Evolutionary conservation across 2,113 vertebrate genomes (phyloP), one percentile per base, ranked within the genome.

Genomic region (Psephotus haematonotus): DNA sequence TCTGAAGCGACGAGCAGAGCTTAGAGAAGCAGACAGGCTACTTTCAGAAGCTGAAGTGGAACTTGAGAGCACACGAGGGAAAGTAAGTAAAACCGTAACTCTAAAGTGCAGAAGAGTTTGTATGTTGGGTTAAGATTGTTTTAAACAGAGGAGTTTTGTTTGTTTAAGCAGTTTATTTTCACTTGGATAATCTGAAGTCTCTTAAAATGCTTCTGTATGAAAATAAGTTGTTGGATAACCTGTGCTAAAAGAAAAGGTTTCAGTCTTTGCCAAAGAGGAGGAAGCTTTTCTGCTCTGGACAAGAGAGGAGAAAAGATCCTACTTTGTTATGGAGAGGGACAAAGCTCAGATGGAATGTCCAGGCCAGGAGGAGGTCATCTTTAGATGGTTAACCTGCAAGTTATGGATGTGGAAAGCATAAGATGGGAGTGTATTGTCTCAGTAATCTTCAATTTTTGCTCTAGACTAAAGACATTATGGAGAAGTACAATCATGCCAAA

Each of bases 21-120:
- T 99, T 12, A 96, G 99, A 43, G 98, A 99, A 79, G 98, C 99
- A 0, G 98, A 99, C 81, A 90, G 97, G 33, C 98, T 98, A 25
- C 98, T 99, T 69, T 87, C 98, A 9, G 98, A 99, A 93, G 98
- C 98, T 17, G 98, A 98, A 78, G 97, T 95, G 53, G 98, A 98
- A 29, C 98, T 99, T 13, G 91, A 98, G 55, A 94, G 95, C 90
- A 98, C 96, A 33, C 96, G 71, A 92, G 96, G 97, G 55, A 98
- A 98, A 94, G 99, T 99, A 92, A 81, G 95, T 50, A 18, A 44
- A 86, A 60, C 68, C 11, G 0, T 19, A 76, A 28, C 57, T 68
- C 69, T 13, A 7, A 28, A 68, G 78, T 44, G 57, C 52, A 47
- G 77, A 19, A 59, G 39, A 31, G 31, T 35, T 69, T 44, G 7